Percentiles rank a stretch among this genome's conserved stretches.
These are phyloP conservation scores for Platorchestia sp. DNA, from an alignment of 1,140 invertebrate species.

Conservation along the genomic window DNA sequence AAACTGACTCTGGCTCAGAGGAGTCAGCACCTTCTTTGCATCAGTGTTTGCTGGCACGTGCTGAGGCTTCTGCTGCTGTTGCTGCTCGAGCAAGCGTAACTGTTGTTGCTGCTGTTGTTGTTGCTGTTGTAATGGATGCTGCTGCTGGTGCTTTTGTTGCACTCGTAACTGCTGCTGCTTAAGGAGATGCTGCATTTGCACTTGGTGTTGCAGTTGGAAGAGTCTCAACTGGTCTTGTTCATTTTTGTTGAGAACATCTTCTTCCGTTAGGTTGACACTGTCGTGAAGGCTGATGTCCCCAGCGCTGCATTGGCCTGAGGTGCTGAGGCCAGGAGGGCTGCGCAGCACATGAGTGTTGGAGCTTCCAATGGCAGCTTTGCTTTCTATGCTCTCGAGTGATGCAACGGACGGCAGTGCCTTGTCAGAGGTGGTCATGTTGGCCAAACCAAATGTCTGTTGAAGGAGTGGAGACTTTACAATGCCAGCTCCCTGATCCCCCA, in stretches of 20 bases:
- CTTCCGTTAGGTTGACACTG: not conserved
- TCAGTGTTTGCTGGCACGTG: constrained; percentile 37
- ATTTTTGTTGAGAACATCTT: constrained; percentile 26
- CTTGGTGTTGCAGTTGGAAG: not conserved
- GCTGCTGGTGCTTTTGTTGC: constrained; percentile 37
- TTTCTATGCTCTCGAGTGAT: not conserved
- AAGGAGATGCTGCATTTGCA: constrained; percentile 55
- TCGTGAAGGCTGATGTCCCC: not conserved
- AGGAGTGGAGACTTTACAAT: not conserved
- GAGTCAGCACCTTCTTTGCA: constrained; percentile 56
- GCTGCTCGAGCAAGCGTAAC: not conserved
- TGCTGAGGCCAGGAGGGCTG: not conserved
- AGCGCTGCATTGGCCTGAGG: not conserved
- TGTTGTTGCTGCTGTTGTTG: constrained; percentile 58
- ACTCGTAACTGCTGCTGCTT: constrained; percentile 59
- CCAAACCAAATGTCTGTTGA: not conserved
- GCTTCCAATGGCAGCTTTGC: not conserved
- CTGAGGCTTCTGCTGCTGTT: constrained; percentile 16
- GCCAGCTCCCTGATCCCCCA: not conserved
- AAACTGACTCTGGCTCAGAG: constrained; percentile 65
- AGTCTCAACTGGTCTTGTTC: constrained; percentile 9
- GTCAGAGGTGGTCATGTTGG: not conserved
- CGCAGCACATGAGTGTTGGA: not conserved
- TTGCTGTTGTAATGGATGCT: not conserved
- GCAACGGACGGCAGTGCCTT: not conserved